Conservation (phyloP, 1,140 invertebrate species). For the Nylanderia fulva region DNA sequence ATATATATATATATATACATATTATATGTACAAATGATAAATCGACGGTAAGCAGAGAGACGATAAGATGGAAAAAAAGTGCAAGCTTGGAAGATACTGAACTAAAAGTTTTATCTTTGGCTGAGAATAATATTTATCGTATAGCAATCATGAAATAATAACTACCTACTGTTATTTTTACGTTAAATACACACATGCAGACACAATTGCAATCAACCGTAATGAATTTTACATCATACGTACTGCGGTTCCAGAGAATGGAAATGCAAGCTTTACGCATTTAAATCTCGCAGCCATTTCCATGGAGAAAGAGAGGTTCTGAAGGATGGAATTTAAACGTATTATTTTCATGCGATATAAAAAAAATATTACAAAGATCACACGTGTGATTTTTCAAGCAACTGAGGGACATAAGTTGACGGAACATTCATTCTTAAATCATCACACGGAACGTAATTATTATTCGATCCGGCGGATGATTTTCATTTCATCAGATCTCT, state of each 20-base stretch:
- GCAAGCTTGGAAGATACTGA: slow-evolving; percentile 35
- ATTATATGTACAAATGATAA: too few species aligned
- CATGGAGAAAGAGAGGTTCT: background rate
- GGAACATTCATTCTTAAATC: slow-evolving; percentile 19
- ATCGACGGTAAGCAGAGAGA: too few species aligned
- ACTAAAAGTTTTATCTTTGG: background rate
- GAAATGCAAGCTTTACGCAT: slow-evolving; percentile 17
- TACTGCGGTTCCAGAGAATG: slow-evolving; percentile 27
- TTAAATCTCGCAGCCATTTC: slow-evolving; percentile 5
- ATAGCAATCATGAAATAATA: slow-evolving; percentile 34
- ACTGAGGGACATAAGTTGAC: background rate
- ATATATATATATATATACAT: background rate
- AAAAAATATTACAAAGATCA: slow-evolving; percentile 3
- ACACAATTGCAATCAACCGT: slow-evolving; percentile 35
- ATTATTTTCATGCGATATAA: slow-evolving; percentile 7
- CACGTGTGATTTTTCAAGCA: background rate
- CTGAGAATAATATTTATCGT: background rate
- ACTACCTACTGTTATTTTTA: slow-evolving; percentile 37
- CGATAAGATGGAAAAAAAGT: slow-evolving; percentile 1
- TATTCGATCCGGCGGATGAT: background rate
- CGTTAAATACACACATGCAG: slow-evolving; percentile 49
- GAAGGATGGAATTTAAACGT: background rate
- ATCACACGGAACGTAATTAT: background rate
- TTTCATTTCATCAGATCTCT: background rate
- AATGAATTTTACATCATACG: slow-evolving; percentile 19